phyloP scores from a whole-genome alignment of 2,113 vertebrate genomes.

The Labeo catla region DNA sequence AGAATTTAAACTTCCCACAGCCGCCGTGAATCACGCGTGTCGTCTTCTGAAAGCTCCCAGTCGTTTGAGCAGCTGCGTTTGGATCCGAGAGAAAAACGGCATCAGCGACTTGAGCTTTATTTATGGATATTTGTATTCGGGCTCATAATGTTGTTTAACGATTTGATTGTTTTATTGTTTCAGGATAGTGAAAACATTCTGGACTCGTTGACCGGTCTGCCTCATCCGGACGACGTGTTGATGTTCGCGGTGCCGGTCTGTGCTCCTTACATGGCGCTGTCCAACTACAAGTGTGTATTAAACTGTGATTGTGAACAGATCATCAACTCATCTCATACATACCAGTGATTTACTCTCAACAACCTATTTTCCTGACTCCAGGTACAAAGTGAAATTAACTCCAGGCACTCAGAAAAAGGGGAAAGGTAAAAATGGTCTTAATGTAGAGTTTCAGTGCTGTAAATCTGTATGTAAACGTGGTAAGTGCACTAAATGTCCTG shows the following conservation, averaged over 20 bases:
- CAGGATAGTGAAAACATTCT: slow-evolving; percentile 86
- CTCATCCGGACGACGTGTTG: slow-evolving; percentile 88
- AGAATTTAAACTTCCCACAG: too few species aligned
- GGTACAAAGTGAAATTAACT: slow-evolving; percentile 96
- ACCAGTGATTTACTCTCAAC: too few species aligned
- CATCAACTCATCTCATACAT: neutral
- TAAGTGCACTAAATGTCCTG: neutral
- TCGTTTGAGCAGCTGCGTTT: too few species aligned
- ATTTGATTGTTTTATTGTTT: neutral
- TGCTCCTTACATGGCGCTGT: slow-evolving; percentile 90
- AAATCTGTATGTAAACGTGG: neutral
- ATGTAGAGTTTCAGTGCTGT: neutral
- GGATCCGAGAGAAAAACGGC: too few species aligned
- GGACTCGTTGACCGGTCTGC: slow-evolving; percentile 90
- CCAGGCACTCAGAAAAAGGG: slow-evolving; percentile 97
- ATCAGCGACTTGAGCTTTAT: neutral
- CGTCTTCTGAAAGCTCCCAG: too few species aligned
- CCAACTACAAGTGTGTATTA: slow-evolving; percentile 87
- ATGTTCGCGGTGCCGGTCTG: slow-evolving; percentile 92
- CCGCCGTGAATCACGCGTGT: too few species aligned
- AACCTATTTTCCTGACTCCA: slow-evolving; percentile 35
- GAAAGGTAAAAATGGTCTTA: slow-evolving; percentile 82
- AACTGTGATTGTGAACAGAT: neutral
- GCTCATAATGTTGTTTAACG: neutral
- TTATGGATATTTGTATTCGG: slow-evolving; percentile 1